Evolutionary conservation across 1,140 invertebrate genomes (phyloP), one percentile per base, ranked within the genome.

Genomic region (Micrasema longulum): DNA sequence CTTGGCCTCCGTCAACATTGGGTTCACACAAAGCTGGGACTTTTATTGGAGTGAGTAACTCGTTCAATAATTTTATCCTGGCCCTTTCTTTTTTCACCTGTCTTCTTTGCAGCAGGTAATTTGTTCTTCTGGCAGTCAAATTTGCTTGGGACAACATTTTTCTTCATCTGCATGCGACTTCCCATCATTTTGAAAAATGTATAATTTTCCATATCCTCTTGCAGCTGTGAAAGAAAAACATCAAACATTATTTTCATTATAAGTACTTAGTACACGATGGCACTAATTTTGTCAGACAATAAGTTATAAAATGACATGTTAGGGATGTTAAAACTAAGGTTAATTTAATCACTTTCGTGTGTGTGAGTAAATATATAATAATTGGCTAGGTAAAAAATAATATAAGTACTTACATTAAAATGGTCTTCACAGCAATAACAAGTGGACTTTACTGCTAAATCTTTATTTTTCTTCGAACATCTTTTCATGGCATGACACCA

Each of bases 341-440:
- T 31, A n/a, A n/a, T n/a, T n/a, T n/a, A 31, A 31, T 31, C 26
- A 31, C 26, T 31, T 31, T 31, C 7, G 7, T 31, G 26, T 31
- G 26, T 31, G 26, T 31, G 26, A 4, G 7, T 31, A 4, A 31
- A 7, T 31, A 4, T 31, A 31, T 31, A 31, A 31, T 31, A 7
- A 31, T 18, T 2, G 12, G 3, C 4, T 45, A 4, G 3, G 3
- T 5, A 45, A 4, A 45, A 45, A 14, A 45, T 5, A 14, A 45
- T 45, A 14, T 45, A 45, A 45, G 2, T 45, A 45, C 43, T 45
- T 11, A 45, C 43, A 18, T 45, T 11, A 18, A 45, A 45, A 45
- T 45, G 43, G 16, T 45, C 43, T 45, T 45, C 43, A 18, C 43
- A 45, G 43, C 43, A 45, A 45, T 45, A 45, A 11, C 43, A 18